Base-by-base conservation (phyloP, 2,888 invertebrate genomes). In the Ligdia adustata region DNA sequence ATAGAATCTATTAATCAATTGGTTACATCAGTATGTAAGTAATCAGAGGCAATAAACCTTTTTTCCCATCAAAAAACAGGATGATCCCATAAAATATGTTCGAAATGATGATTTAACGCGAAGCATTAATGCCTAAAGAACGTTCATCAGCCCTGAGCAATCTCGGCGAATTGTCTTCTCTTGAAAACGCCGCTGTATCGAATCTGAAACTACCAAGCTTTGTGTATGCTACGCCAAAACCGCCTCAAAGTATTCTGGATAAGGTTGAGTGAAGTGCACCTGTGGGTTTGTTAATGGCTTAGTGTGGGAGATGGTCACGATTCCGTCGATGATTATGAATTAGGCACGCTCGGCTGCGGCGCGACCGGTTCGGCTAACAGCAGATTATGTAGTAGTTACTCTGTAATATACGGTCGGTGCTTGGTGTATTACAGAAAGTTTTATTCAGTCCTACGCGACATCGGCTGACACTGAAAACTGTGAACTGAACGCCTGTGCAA, bases 251-350 rank as follows among this genome's bases (percentile, higher is more conserved):
- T 41, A n/a, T 6, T 6, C 2, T 0, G 1, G 0, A 16, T 48
- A 47, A 43, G 33, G 45, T 31, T 31, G 3, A 33, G 9, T 4
- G 6, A 33, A 26, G 20, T 32, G 52, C 35, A 44, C 27, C 11
- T 11, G 24, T 32, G 16, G 22, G n/a, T 16, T 54, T 14, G 43
- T 24, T 38, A 53, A 45, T 52, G 37, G 47, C 12, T 32, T 35
- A 14, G 39, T 45, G 54, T 47, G 16, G 43, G 49, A 49, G 48
- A 50, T 42, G 28, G 46, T 44, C 39, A 46, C 51, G 48, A 49
- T 29, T 38, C 38, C 38, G 20, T 64, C 68, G 77, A 77, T 79
- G 79, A 82, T 81, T 80, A 81, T 72, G 77, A 78, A 82, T 82
- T 80, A 78, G 78, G 67, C 59, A 68, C 77, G 78, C 65, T 74